Conservation (phyloP, 1,140 invertebrate species). For the Lethocerus indicus region DNA sequence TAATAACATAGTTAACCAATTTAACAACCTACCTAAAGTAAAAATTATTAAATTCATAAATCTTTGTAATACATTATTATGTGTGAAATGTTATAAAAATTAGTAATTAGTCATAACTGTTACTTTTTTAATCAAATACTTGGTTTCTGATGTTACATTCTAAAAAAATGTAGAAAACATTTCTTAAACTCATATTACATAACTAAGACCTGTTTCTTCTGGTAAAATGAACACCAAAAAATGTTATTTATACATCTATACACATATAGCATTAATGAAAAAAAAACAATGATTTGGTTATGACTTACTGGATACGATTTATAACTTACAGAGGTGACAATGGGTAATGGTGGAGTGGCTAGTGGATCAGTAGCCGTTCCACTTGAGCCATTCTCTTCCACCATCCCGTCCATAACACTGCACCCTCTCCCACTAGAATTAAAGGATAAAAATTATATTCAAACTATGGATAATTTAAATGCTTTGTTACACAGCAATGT, state of each 20-base stretch:
- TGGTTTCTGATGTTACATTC: not conserved
- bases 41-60: too few species aligned
- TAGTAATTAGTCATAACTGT: too few species aligned
- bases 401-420: conserved; percentile 18
- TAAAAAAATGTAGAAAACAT: not conserved
- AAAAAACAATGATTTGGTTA: not conserved
- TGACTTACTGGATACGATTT: too few species aligned
- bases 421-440: not conserved
- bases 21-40: too few species aligned
- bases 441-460: conserved; percentile 11
- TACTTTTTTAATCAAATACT: too few species aligned
- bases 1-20: too few species aligned
- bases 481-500: too few species aligned
- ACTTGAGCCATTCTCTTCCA: conserved; percentile 18
- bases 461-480: too few species aligned
- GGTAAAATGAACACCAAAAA: not conserved
- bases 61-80: too few species aligned
- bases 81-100: too few species aligned
- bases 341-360: conserved; percentile 23
- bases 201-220: not conserved
- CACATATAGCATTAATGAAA: not conserved
- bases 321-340: conserved; percentile 12
- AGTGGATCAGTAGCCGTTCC: conserved; percentile 20
- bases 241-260: not conserved
- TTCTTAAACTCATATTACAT: not conserved